Conservation (phyloP, 2,888 invertebrate genomes). For the Pelosia muscerda region DNA sequence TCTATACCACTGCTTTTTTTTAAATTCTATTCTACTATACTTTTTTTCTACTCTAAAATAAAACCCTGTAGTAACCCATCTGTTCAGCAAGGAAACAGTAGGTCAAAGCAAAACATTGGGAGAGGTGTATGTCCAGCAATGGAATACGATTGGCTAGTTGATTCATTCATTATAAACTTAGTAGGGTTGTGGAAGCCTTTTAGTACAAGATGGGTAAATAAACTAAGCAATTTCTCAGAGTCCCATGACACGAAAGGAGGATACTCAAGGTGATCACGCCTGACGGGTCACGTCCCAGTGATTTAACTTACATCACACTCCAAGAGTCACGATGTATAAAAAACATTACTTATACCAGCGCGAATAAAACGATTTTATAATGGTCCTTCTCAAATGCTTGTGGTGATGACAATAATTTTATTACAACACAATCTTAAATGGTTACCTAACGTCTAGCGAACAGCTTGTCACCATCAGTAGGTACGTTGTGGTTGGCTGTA, state of each 20-base stretch:
- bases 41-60: too few species aligned
- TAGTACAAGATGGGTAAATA: too few species aligned
- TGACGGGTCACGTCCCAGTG: neutral
- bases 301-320: neutral
- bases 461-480: neutral
- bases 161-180: too few species aligned
- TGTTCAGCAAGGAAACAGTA: too few species aligned
- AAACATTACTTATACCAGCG: neutral
- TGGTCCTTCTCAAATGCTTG: neutral
- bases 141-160: too few species aligned
- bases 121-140: too few species aligned
- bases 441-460: constrained; percentile 3
- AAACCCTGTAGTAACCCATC: too few species aligned
- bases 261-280: neutral
- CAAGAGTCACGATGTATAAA: neutral
- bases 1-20: too few species aligned
- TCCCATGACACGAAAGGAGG: neutral
- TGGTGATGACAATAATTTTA: constrained; percentile 9
- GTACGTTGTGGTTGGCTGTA: neutral
- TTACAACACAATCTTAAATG: constrained; percentile 3
- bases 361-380: neutral
- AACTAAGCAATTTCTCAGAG: neutral
- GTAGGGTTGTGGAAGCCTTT: too few species aligned
- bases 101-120: too few species aligned
- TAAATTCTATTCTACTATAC: too few species aligned